phyloP scores from a whole-genome alignment of 2,888 invertebrate genomes.

The Drosophila atripex region DNA sequence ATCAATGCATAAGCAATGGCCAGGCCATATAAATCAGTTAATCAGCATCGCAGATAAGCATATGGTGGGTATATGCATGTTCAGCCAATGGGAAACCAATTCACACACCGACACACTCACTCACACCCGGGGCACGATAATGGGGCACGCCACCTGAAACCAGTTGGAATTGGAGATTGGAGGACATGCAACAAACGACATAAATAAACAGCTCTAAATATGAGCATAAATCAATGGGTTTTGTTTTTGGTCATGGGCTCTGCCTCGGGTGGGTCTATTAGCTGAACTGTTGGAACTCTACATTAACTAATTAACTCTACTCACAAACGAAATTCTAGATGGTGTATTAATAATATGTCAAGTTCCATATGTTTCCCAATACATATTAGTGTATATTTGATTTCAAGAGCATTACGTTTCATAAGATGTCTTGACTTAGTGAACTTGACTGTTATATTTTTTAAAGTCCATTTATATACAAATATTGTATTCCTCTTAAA shows the following conservation, averaged over 20 bases:
- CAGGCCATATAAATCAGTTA: constrained; percentile 73
- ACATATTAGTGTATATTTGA: too few species aligned
- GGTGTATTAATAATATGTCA: constrained; percentile 7
- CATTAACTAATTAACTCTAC: constrained; percentile 66
- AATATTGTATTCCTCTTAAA: too few species aligned
- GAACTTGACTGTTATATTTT: too few species aligned
- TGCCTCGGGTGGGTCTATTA: constrained; percentile 20
- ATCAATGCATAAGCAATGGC: constrained; percentile 79
- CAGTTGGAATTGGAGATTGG: constrained; percentile 24
- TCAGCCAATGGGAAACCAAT: constrained; percentile 53
- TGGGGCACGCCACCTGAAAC: constrained; percentile 48
- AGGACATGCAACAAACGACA: constrained; percentile 44
- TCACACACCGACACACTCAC: constrained; percentile 48
- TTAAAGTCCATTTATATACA: too few species aligned
- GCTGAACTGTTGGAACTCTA: constrained; percentile 44
- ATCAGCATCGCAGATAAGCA: constrained; percentile 73
- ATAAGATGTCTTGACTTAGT: too few species aligned
- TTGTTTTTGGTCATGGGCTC: constrained; percentile 6
- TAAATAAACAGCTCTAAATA: constrained; percentile 57
- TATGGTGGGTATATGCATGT: constrained; percentile 33
- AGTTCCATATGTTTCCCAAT: too few species aligned
- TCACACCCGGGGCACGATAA: constrained; percentile 14
- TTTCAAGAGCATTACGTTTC: too few species aligned
- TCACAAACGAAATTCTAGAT: constrained; percentile 2
- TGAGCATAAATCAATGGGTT: constrained; percentile 73